phyloP scores from a whole-genome alignment of 2,888 invertebrate species.

The Limnephilus marmoratus region DNA sequence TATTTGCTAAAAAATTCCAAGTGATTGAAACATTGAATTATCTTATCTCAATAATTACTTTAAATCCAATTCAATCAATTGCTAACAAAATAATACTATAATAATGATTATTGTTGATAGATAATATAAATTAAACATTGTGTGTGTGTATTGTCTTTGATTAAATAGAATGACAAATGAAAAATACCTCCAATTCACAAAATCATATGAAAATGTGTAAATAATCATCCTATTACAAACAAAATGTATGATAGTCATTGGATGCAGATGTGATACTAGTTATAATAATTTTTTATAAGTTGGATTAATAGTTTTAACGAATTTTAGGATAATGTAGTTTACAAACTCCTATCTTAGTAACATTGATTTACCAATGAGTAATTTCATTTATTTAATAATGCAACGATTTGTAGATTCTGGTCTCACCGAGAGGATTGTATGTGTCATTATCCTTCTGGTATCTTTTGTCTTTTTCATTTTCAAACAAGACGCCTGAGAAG shows the following conservation, averaged over 20 bases:
- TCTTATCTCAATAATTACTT: not conserved
- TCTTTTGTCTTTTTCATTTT: no score
- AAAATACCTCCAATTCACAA: no score
- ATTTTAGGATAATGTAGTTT: not conserved
- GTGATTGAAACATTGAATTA: not conserved
- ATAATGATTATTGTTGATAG: no score
- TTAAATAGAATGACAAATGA: no score
- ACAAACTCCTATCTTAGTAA: not conserved
- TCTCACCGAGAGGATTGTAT: no score
- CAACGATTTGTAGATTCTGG: not conserved
- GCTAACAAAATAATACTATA: no score
- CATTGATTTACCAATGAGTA: not conserved
- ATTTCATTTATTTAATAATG: not conserved
- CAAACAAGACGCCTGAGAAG: no score
- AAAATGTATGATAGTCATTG: slow-evolving; percentile 48
- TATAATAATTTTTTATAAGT: slow-evolving; percentile 2
- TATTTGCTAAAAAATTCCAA: not conserved
- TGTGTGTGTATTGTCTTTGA: no score
- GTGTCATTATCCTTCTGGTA: no score
- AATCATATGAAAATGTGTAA: not conserved
- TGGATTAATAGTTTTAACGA: not conserved
- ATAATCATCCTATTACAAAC: not conserved
- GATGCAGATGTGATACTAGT: slow-evolving; percentile 52
- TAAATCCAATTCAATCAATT: no score
- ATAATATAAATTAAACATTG: no score